Evolutionary conservation across 2,888 invertebrate genomes (phyloP), one percentile per base, ranked within the genome.

Genomic region (Neuroscelio doddi): DNA sequence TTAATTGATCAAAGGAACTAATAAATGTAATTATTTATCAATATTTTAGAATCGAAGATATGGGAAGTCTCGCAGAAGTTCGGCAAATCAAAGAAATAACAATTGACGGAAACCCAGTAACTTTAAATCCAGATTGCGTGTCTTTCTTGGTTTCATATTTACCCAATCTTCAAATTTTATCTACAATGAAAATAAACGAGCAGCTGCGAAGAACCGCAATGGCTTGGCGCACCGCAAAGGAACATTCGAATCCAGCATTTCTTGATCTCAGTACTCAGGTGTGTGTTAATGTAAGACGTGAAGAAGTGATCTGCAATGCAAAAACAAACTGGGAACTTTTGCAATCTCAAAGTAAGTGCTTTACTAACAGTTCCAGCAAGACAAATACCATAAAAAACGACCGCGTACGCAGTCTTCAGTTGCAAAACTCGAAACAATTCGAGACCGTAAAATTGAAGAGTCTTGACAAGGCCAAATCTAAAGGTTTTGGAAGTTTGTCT

Each of bases 271-370:
- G 88, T 32, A 86, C 87, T 39, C 89, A 90, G 71, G 87, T 88
- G 8, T 85, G 85, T 46, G 78, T 85, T 32, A 88, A 86, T 67
- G 91, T 90, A 29, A 87, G 91, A 0, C 87, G 93, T n/a, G 93
- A 94, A 80, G 93, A 94, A 82, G 91, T 93, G 1, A 94, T 94
- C 67, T 91, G 93, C 32, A 94, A 94, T 78, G 94, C 94, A 1
- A 88, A 93, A 68, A 93, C 93, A n/a, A 94, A 93, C 79, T 94
- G 94, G 94, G 93, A 94, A 81, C 84, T 93, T 44, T 84, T 93
- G 9, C 87, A 93, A 61, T 90, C 92, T 1, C 91, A 90, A 85
- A 90, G 89, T 26, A 90, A 88, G 82, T 89, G 88, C 69, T 86
- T 90, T 32, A 75, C 82, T 4, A 81, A 70, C 26, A 72, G 67